phyloP scores from a whole-genome alignment of 2,888 invertebrate genomes.

The Nomada ruficornis region DNA sequence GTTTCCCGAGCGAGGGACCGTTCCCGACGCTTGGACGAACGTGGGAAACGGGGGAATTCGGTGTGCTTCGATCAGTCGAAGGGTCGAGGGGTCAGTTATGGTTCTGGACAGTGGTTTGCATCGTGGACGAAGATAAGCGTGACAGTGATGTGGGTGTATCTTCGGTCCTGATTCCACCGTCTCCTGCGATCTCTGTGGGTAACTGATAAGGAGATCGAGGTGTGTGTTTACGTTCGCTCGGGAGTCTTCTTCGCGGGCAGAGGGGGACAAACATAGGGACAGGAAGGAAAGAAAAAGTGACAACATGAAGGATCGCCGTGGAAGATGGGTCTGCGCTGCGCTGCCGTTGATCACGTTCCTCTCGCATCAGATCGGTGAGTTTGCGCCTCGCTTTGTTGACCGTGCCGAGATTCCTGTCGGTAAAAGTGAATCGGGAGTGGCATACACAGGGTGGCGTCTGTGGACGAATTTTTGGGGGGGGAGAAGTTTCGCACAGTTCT shows the following conservation, averaged over 20 bases:
- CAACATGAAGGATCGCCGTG: conserved; percentile 78
- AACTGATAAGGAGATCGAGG: conserved; percentile 57
- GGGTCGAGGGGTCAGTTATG: conserved; percentile 23
- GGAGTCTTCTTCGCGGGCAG: not conserved
- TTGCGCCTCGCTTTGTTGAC: not conserved
- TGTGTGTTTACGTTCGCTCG: conserved; percentile 36
- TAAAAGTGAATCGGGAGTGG: not conserved
- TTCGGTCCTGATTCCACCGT: conserved; percentile 40
- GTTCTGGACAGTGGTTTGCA: conserved; percentile 3
- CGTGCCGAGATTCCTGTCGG: not conserved
- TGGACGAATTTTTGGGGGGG: too few relatives aligned
- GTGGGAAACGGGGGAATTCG: not conserved
- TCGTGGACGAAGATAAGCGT: conserved; percentile 41
- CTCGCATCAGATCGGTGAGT: conserved; percentile 79
- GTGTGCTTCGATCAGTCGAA: not conserved
- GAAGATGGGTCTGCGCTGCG: conserved; percentile 78
- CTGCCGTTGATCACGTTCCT: conserved; percentile 78
- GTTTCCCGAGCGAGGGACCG: not conserved
- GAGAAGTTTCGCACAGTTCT: too few relatives aligned
- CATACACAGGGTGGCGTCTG: too few relatives aligned
- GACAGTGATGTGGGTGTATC: conserved; percentile 66
- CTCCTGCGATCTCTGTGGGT: conserved; percentile 53
- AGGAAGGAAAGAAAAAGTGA: conserved; percentile 42
- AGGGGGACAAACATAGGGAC: conserved; percentile 21
- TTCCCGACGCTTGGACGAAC: not conserved